Evolutionary conservation across 2,888 invertebrate species (phyloP), one percentile per base, ranked within the genome.

Genomic region (Ophion slaviceki): DNA sequence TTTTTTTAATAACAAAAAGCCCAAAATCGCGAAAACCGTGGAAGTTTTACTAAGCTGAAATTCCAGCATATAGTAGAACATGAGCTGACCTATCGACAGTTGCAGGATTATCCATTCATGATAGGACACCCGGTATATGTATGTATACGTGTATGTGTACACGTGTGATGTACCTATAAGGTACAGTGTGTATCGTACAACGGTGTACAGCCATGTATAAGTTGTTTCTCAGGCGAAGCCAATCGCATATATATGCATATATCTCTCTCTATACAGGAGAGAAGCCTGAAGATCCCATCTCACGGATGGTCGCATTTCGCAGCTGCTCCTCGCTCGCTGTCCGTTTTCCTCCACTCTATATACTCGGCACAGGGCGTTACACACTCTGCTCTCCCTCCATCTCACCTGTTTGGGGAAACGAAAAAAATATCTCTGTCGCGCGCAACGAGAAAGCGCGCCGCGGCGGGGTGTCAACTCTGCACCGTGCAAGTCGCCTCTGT

Each of bases 221-320:
- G 82, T 64, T 80, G 77, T 86, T 86, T 83, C 86, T 86, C 74
- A 74, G 78, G 83, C 86, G 74, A 86, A 83, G 86, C 86, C 86
- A 86, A 86, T 86, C 77, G 77, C 53, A 64, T 68, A 24, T 77
- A n/a, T 61, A 57, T 68, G 20, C 28, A 36, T 59, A 59, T 59
- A 67, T 57, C 17, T n/a, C 5, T 40, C 17, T 36, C 8, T 72
- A 20, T 20, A 40, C 5, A 62, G 47, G 20, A 66, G 72, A 59
- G 75, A 74, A 72, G 71, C 66, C 82, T 71, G 72, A 75, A 81
- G 77, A 86, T 86, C 86, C 86, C 86, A 86, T 86, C 86, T 83
- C 83, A 86, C 83, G 86, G 86, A 83, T 86, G 86, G 86, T 83
- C 83, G 86, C 68, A 67, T 86, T 83, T 81, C 83, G 80, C 86